Evolutionary conservation across 2,888 invertebrate genomes (phyloP).

Genomic region (Caenorhabditis imperialis): DNA sequence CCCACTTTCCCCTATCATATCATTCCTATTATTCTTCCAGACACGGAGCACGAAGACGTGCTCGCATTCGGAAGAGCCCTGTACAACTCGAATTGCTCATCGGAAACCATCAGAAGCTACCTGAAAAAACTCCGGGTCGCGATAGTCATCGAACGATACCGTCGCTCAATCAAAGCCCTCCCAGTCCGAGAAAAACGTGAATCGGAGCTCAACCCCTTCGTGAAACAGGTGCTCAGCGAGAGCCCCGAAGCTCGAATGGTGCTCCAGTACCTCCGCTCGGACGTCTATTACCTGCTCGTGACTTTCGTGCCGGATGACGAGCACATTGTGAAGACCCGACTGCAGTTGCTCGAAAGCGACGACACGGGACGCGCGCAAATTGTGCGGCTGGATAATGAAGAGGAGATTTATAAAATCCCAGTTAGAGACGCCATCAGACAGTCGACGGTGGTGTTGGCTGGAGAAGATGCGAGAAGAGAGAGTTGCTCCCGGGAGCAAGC

Average conservation of each 20-base stretch:
- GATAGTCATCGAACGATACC: constrained; percentile 70
- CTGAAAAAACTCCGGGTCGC: constrained; percentile 58
- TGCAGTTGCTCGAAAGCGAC: constrained; percentile 48
- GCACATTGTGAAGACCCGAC: constrained; percentile 36
- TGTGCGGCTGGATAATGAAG: constrained; percentile 45
- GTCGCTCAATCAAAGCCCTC: constrained; percentile 62
- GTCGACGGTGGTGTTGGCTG: constrained; percentile 15
- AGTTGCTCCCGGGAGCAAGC: constrained; percentile 37
- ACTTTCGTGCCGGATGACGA: constrained; percentile 49
- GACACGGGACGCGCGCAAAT: constrained; percentile 50
- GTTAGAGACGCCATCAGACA: constrained; percentile 11
- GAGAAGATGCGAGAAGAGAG: not conserved
- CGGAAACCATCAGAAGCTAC: constrained; percentile 43
- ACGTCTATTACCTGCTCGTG: constrained; percentile 62
- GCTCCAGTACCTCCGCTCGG: constrained; percentile 67
- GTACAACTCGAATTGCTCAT: constrained; percentile 51
- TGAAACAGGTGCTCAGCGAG: constrained; percentile 44
- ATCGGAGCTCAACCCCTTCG: constrained; percentile 49
- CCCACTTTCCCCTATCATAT: too few relatives aligned
- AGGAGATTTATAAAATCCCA: not conserved
- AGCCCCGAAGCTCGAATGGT: constrained; percentile 56
- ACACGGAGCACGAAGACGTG: constrained; percentile 46
- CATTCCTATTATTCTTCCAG: constrained; percentile 27
- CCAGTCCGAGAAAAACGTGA: constrained; percentile 61
- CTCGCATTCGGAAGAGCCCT: constrained; percentile 56